Percentiles rank a stretch among this genome's conserved stretches.
These are phyloP conservation scores for Pollachius pollachius DNA, from an alignment of 2,113 vertebrate genomes.

Conservation along the genomic window DNA sequence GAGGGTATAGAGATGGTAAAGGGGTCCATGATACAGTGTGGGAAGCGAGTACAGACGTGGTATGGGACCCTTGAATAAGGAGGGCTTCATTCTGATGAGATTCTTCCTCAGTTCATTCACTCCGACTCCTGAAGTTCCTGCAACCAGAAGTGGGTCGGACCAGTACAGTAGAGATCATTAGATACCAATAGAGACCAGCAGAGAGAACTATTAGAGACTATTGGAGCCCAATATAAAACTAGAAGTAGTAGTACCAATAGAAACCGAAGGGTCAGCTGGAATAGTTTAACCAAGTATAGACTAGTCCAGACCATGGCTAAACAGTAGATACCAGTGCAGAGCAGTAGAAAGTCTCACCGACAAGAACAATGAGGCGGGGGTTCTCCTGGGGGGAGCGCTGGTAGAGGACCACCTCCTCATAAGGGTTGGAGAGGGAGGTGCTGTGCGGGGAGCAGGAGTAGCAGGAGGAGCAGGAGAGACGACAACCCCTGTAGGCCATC, in stretches of 20 bases:
- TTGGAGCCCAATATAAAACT: too few relatives aligned
- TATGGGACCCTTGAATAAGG: conserved; percentile 80
- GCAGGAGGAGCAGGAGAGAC: conserved; percentile 60
- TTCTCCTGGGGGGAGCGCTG: conserved; percentile 77
- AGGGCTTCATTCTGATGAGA: conserved; percentile 82
- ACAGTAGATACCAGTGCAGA: background rate
- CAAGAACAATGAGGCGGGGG: conserved; percentile 81
- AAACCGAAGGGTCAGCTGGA: too few relatives aligned
- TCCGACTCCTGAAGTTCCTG: conserved; percentile 90
- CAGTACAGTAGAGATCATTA: too few relatives aligned
- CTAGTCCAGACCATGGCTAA: too few relatives aligned
- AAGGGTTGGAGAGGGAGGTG: conserved; percentile 65
- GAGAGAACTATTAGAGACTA: too few relatives aligned
- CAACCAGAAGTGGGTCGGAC: too few relatives aligned
- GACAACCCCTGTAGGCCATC: conserved; percentile 61
- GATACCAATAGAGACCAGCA: too few relatives aligned
- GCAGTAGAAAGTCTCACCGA: conserved; percentile 73
- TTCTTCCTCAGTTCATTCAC: conserved; percentile 85
- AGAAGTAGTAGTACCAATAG: too few relatives aligned
- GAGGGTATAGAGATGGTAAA: background rate
- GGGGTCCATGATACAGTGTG: background rate
- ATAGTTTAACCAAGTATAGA: too few relatives aligned
- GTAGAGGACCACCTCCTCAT: conserved; percentile 86
- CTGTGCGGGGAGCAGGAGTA: conserved; percentile 52
- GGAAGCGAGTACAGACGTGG: conserved; percentile 76